phyloP scores from a whole-genome alignment of 2,888 invertebrate genomes.

The Chrysolina oricalcia region DNA sequence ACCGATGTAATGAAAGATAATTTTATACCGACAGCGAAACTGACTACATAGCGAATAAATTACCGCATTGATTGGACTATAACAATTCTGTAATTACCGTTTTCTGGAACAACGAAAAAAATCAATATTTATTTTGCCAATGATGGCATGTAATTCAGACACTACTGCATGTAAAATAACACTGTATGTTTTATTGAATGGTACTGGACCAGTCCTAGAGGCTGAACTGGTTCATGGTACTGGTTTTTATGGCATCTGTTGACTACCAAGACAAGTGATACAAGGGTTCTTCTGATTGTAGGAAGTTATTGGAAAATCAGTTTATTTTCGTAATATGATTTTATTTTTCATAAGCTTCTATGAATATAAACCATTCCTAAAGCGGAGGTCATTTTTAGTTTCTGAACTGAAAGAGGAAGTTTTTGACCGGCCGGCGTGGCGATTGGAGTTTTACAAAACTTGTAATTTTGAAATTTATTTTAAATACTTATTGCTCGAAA shows the following conservation, averaged over 20 bases:
- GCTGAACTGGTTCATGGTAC: slow-evolving; percentile 16
- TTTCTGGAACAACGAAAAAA: slow-evolving; percentile 7
- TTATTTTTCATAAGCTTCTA: no score
- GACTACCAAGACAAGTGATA: background rate
- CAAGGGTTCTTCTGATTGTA: background rate
- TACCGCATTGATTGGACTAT: slow-evolving; percentile 23
- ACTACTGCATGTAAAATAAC: slow-evolving; percentile 16
- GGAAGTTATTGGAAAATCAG: background rate
- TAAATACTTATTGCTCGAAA: no score
- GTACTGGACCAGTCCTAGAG: slow-evolving; percentile 1
- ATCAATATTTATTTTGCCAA: slow-evolving; percentile 17
- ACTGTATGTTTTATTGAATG: slow-evolving; percentile 18
- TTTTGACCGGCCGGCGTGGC: no score
- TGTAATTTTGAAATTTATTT: no score
- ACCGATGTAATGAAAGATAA: slow-evolving; percentile 30
- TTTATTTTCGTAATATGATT: background rate
- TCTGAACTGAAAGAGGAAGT: no score
- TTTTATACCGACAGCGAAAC: slow-evolving; percentile 27
- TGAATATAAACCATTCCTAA: no score
- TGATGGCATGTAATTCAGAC: slow-evolving; percentile 9
- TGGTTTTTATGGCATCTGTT: slow-evolving; percentile 18
- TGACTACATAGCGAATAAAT: slow-evolving; percentile 10
- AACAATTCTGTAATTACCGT: slow-evolving; percentile 25
- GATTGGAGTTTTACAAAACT: no score
- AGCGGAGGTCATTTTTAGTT: no score